Conservation (phyloP, 2,113 vertebrate species). For the Labrus mixtus region DNA sequence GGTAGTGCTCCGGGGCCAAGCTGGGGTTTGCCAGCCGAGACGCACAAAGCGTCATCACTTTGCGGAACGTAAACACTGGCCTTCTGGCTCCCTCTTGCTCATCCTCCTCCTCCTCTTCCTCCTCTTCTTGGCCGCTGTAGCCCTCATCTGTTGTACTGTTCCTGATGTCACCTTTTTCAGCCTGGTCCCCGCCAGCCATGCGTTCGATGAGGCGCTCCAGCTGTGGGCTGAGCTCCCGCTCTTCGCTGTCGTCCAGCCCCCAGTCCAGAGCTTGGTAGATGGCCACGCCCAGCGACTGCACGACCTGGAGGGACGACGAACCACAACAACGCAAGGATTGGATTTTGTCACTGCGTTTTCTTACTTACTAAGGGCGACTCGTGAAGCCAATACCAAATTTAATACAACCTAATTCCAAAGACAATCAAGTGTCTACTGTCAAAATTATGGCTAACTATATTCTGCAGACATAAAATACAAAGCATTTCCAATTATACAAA, state of each 20-base stretch:
- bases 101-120: constrained; percentile 80
- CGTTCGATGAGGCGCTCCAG: constrained; percentile 94
- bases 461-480: too few species aligned
- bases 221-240: constrained; percentile 92
- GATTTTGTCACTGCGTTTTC: too few species aligned
- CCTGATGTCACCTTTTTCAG: constrained; percentile 66
- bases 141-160: constrained; percentile 87
- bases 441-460: too few species aligned
- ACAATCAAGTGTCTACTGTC: too few species aligned
- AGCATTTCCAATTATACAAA: too few species aligned
- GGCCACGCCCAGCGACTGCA: constrained; percentile 92
- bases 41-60: constrained; percentile 89
- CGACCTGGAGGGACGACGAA: constrained; percentile 84
- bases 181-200: constrained; percentile 87
- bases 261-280: constrained; percentile 97
- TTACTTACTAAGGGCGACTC: too few species aligned
- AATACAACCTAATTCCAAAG: too few species aligned
- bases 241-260: constrained; percentile 94
- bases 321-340: not conserved
- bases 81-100: constrained; percentile 72
- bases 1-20: constrained; percentile 90
- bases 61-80: constrained; percentile 85
- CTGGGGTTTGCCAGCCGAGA: constrained; percentile 85
- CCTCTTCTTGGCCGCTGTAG: constrained; percentile 92
- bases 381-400: too few species aligned